Base-by-base conservation (phyloP, 2,797 vertebrate species). In the Paguma larvata region DNA sequence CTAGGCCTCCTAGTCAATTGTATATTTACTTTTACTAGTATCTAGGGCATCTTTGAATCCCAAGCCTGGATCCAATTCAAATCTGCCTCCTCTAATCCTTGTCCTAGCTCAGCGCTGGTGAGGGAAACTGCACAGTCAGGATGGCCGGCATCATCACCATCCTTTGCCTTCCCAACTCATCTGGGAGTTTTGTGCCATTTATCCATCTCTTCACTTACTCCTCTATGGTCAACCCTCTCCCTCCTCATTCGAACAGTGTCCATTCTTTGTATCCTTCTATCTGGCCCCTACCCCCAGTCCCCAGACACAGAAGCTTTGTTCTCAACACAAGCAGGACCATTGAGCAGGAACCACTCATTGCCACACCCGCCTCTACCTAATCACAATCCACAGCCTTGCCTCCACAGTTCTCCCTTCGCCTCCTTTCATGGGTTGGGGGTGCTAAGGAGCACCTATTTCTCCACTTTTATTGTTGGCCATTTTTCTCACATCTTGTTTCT, bases 51-150 rank as follows among this genome's bases (percentile, higher is more conserved):
- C 83, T 67, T 83, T 73, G 53, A 95, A 79, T 7, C 6, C 18
- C 23, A 85, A 94, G 51, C 16, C 27, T 94, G 70, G 51, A 80
- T 84, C 27, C 48, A 79, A 51, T 89, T 77, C 67, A 92, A 90
- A 72, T 59, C n/a, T 65, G 0, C 65, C 67, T 87, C 19, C 10
- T 48, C 38, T 46, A 23, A 51, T 10, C 19, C 32, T 88, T 38
- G 44, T 65, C n/a, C 30, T 56, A 68, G 53, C 18, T 77, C 63
- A 23, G 48, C 30, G 78, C 53, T 38, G 13, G 23, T 6, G 41
- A 79, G 18, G 27, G 0, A 44, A 51, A 83, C 8, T 15, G 3
- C 15, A 73, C 25, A 48, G 62, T 44, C 34, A 27, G 5, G 51
- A 78, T 73, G 23, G 34, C 11, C 14, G 19, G 30, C 73, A 14